Base-by-base conservation (phyloP, 2,797 vertebrate genomes). In the Manis crassicaudata region DNA sequence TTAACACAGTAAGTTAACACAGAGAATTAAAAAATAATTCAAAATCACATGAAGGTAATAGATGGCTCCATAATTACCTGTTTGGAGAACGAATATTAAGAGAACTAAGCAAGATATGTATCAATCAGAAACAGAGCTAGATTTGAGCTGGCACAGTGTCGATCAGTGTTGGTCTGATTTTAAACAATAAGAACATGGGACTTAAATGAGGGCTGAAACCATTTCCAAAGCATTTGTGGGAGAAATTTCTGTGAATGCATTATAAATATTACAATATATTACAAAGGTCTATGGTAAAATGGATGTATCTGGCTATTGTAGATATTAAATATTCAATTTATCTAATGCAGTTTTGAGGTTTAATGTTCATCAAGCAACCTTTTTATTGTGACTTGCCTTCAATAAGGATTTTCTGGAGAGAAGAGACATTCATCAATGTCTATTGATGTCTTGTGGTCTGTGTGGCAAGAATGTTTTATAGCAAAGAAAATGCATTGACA, bases 381-480 rank as follows among this genome's bases (percentile, higher is more conserved):
- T 76, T 84, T 93, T 32, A 54, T 70, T 70, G 11, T 90, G 46
- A 76, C 27, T 92, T 82, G 20, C 2, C 25, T 72, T 72, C 11
- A 82, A 3, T 16, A 90, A 82, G 73, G 18, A 3, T 70, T 94
- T 94, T 29, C 43, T 76, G 29, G 37, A 80, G 72, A 93, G 32
- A 90, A 93, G 63, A 67, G 10, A 63, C 11, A 73, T n/a, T n/a
- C 27, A 92, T 81, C 67, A 63, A 46, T 83, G 70, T 73, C 35
- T 85, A 62, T 27, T 60, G 25, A 93, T 46, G 43, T 62, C 4
- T 90, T 82, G 29, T 10, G 18, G 18, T 94, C 16, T 50, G 23
- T 91, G 60, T 86, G 40, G 50, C n/a, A 87, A 75, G 32, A 87
- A 70, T 77, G n/a, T 82, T 76, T 77, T 82, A 82, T 43, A 82